Evolutionary conservation across 2,113 vertebrate species (phyloP).

Genomic region (Tonatia bakeri): DNA sequence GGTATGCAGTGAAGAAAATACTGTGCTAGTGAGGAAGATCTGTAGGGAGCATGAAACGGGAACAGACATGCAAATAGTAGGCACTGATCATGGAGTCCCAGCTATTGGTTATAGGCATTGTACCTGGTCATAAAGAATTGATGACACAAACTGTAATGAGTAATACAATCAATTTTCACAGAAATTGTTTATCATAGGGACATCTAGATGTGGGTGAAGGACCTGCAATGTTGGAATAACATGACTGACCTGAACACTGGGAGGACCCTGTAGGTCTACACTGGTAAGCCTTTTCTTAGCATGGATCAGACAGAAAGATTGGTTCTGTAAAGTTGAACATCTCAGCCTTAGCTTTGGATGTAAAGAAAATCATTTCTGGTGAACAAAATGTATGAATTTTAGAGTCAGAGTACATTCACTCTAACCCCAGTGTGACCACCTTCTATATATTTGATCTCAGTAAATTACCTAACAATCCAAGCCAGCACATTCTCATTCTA

Average conservation of each 20-base stretch:
- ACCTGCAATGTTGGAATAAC: background rate
- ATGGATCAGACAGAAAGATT: background rate
- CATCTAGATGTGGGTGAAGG: background rate
- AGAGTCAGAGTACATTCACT: background rate
- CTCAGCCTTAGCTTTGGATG: background rate
- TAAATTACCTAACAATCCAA: background rate
- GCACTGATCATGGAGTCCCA: no score
- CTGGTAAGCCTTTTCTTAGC: background rate
- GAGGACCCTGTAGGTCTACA: background rate
- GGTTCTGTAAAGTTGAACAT: background rate
- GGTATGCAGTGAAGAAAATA: background rate
- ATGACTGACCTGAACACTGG: rapidly evolving
- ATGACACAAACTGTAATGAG: background rate
- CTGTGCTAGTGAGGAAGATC: background rate
- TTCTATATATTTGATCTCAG: background rate
- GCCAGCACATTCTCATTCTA: background rate
- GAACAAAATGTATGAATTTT: background rate
- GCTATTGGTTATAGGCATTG: background rate
- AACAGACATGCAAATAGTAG: background rate
- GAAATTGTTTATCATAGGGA: background rate
- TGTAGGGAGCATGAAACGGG: background rate
- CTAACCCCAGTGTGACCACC: background rate
- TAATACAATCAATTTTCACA: background rate
- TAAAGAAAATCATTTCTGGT: background rate
- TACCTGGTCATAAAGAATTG: rapidly evolving